These are phyloP conservation scores for Amorpha juglandis DNA, from an alignment of 2,888 invertebrate species.

Conservation along the genomic window DNA sequence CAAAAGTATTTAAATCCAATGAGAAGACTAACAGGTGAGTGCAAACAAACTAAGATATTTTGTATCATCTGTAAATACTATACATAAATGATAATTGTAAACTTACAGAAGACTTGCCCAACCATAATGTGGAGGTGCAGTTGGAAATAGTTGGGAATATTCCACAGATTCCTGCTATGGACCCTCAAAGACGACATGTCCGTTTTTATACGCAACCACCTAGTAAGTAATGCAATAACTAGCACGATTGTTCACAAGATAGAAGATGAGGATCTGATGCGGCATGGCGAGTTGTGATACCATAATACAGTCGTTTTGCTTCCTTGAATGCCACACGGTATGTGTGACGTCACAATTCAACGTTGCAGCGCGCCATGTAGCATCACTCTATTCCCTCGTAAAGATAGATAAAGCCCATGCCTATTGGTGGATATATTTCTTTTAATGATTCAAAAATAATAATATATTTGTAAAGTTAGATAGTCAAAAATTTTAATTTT, in stretches of 20 bases:
- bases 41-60: neutral
- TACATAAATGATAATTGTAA: slow-evolving; percentile 3
- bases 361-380: too few species aligned
- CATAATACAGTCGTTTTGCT: too few species aligned
- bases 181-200: slow-evolving; percentile 26
- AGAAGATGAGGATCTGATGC: too few species aligned
- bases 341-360: too few species aligned
- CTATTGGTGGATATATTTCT: too few species aligned
- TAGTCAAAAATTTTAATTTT: too few species aligned
- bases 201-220: neutral
- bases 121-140: slow-evolving; percentile 65
- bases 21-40: slow-evolving; percentile 46
- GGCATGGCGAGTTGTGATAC: too few species aligned
- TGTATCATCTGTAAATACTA: neutral
- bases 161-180: slow-evolving; percentile 27
- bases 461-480: too few species aligned
- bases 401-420: too few species aligned
- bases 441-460: too few species aligned
- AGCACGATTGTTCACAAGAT: neutral
- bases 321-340: too few species aligned
- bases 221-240: neutral
- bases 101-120: slow-evolving; percentile 60
- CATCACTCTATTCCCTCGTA: too few species aligned
- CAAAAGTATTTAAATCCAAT: slow-evolving; percentile 48
- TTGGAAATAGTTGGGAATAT: slow-evolving; percentile 47